Evolutionary conservation across 2,888 invertebrate genomes (phyloP).

Genomic region (Nomada ferruginata): DNA sequence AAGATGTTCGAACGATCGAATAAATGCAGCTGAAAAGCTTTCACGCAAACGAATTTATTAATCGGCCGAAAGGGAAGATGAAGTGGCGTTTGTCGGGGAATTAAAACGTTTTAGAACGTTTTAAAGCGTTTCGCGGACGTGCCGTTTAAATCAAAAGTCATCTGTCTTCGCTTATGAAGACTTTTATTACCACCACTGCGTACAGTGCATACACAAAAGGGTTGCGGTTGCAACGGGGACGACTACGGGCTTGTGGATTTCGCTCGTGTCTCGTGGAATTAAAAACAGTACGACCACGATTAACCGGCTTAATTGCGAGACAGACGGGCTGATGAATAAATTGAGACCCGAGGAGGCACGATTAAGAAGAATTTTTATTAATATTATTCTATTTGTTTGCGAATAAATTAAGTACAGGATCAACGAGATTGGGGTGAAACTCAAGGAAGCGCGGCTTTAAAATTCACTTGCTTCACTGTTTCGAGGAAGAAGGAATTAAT

Average conservation of each 20-base stretch:
- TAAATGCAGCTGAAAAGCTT: slow-evolving; percentile 30
- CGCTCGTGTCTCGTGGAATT: neutral
- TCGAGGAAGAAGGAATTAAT: too few species aligned
- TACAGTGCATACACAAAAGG: slow-evolving; percentile 1
- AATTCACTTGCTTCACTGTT: too few species aligned
- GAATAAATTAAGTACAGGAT: too few species aligned
- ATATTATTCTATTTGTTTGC: too few species aligned
- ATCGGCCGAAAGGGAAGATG: slow-evolving; percentile 26
- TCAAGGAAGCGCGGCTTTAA: too few species aligned
- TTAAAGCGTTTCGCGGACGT: slow-evolving; percentile 24
- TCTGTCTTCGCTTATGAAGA: slow-evolving; percentile 72
- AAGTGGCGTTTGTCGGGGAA: slow-evolving; percentile 50
- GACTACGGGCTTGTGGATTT: neutral
- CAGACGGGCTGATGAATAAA: too few species aligned
- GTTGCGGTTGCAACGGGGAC: neutral
- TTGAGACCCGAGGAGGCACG: too few species aligned
- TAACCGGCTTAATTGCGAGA: too few species aligned
- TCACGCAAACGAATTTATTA: slow-evolving; percentile 39
- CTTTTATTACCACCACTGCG: slow-evolving; percentile 23
- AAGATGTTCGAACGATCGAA: neutral
- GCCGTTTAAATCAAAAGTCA: slow-evolving; percentile 69
- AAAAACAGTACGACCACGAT: too few species aligned
- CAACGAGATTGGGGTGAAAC: too few species aligned
- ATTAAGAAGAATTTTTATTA: too few species aligned
- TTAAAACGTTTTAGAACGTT: slow-evolving; percentile 59